Conservation (phyloP, 2,888 invertebrate genomes). For the Micoletzkya japonica region DNA sequence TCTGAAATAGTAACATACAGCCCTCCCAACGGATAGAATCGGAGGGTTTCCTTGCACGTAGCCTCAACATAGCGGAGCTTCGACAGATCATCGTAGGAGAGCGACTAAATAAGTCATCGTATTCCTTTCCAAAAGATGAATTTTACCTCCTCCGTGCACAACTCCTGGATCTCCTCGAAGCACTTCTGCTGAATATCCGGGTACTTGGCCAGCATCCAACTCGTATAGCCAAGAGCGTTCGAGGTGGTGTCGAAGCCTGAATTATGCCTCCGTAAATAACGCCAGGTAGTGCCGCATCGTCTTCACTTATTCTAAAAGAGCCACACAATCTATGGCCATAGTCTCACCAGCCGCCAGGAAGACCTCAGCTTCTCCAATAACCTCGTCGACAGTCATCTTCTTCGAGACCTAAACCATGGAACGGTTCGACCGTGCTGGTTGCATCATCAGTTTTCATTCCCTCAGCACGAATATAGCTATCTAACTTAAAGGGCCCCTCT, state of each 20-base stretch:
- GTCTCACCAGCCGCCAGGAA: constrained; percentile 22
- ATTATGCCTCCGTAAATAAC: not conserved
- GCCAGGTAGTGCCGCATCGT: not conserved
- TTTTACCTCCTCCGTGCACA: constrained; percentile 15
- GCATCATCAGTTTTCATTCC: no score
- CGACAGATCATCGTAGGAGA: constrained; percentile 14
- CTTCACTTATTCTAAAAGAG: not conserved
- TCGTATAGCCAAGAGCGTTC: constrained; percentile 24
- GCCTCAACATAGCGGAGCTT: constrained; percentile 11
- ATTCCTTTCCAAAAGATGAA: no score
- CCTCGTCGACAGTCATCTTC: constrained; percentile 15
- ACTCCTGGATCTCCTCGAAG: constrained; percentile 16
- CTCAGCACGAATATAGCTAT: no score
- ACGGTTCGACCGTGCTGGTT: no score
- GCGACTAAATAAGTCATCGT: no score
- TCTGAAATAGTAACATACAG: no score
- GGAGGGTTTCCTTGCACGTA: constrained; percentile 14
- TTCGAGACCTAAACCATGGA: constrained; percentile 18
- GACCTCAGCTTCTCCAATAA: constrained; percentile 8
- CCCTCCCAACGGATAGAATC: constrained; percentile 14
- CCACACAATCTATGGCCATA: no score
- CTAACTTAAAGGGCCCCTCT: no score
- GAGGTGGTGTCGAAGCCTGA: constrained; percentile 27
- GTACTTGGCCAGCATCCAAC: constrained; percentile 12
- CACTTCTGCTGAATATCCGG: not conserved